Conservation (phyloP, 2,888 invertebrate species). For the Stenodera caucasica region DNA sequence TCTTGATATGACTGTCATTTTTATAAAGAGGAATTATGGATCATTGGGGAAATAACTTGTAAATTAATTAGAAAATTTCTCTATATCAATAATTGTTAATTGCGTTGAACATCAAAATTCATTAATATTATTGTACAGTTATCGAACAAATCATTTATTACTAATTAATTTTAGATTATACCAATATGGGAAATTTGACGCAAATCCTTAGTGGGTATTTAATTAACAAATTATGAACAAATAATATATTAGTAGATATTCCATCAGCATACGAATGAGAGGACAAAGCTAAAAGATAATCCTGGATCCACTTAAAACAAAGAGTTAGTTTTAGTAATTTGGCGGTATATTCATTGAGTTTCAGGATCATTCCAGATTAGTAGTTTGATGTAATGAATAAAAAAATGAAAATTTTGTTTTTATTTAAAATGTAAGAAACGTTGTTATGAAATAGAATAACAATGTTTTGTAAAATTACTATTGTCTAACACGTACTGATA, state of each 20-base stretch:
- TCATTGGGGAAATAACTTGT: neutral
- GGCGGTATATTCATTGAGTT: conserved; percentile 24
- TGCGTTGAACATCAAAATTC: no score
- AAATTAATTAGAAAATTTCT: neutral
- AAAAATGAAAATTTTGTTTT: conserved; percentile 19
- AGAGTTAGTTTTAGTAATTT: conserved; percentile 22
- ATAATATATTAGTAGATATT: conserved; percentile 19
- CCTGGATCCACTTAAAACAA: conserved; percentile 24
- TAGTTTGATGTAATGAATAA: conserved; percentile 20
- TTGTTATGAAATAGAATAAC: conserved; percentile 4
- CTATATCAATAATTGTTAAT: no score
- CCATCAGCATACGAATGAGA: conserved; percentile 22
- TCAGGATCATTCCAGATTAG: conserved; percentile 22
- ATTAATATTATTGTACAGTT: neutral
- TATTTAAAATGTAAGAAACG: conserved; percentile 25
- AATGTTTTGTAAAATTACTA: conserved; percentile 19
- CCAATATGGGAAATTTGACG: conserved; percentile 10
- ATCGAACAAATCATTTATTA: neutral
- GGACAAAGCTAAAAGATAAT: conserved; percentile 26
- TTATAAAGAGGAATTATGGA: neutral
- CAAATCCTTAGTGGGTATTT: conserved; percentile 22
- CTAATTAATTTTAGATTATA: conserved; percentile 10
- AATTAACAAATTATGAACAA: conserved; percentile 20
- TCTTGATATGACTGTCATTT: neutral
- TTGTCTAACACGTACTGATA: conserved; percentile 24